phyloP scores from a whole-genome alignment of 2,113 vertebrate genomes.

The Heterocephalus glaber region DNA sequence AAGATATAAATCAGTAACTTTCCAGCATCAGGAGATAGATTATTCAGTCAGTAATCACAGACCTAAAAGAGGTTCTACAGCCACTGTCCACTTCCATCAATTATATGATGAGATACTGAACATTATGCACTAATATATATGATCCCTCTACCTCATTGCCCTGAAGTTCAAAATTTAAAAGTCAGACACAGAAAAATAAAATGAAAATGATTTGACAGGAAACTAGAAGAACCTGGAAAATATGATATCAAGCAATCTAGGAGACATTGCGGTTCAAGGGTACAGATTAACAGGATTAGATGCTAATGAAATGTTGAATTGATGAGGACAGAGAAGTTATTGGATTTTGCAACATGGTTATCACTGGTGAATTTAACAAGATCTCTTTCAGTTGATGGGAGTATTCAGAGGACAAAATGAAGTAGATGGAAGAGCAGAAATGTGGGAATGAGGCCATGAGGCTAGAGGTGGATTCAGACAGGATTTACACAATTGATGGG shows the following conservation, averaged over 20 bases:
- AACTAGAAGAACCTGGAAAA: not conserved
- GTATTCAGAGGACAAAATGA: not conserved
- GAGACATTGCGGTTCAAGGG: not conserved
- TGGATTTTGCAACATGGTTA: not conserved
- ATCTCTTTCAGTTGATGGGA: not conserved
- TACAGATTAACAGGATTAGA: not conserved
- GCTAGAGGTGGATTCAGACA: not conserved
- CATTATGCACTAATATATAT: not conserved
- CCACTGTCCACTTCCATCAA: not conserved
- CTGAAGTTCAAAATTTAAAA: conserved; percentile 4
- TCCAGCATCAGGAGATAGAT: not conserved
- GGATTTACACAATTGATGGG: not conserved
- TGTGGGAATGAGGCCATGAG: not conserved
- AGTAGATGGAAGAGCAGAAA: not conserved
- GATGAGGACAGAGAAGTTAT: not conserved
- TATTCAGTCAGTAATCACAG: not conserved
- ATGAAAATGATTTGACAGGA: not conserved
- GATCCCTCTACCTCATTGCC: not conserved
- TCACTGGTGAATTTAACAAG: not conserved
- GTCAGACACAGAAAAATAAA: not conserved
- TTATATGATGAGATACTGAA: not conserved
- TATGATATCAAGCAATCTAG: not conserved
- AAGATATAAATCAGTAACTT: not conserved
- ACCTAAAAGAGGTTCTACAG: not conserved
- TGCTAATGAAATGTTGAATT: not conserved